Evolutionary conservation across 2,113 vertebrate species (phyloP).

Genomic region (Piaya cayana): DNA sequence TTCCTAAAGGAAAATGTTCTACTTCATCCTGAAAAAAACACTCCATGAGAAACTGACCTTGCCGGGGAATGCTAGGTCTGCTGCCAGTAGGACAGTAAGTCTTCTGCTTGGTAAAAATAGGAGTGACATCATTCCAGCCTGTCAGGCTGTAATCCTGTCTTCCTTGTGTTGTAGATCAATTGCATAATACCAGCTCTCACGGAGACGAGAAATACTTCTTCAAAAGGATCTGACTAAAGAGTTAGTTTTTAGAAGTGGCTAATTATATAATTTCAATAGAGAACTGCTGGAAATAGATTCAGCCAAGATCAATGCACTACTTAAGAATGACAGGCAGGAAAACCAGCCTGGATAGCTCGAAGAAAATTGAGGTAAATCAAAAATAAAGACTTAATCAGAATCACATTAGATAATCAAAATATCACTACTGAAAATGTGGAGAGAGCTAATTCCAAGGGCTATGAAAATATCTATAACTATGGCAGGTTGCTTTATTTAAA

Average conservation of each 20-base stretch:
- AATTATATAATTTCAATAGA: neutral
- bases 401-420: neutral
- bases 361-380: neutral
- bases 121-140: neutral
- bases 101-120: neutral
- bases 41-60: neutral
- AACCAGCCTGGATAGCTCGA: neutral
- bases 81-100: neutral
- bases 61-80: neutral
- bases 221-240: neutral
- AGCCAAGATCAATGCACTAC: neutral
- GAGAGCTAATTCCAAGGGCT: neutral
- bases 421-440: neutral
- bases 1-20: neutral
- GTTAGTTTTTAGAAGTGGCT: slow-evolving; percentile 8
- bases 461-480: neutral
- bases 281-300: neutral
- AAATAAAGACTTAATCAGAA: neutral
- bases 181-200: neutral
- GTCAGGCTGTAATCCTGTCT: neutral
- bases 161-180: neutral
- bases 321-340: neutral
- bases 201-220: neutral
- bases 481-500: neutral
- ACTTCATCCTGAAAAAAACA: neutral